These are phyloP conservation scores for Aporophyla nigra DNA, from an alignment of 2,888 invertebrate genomes.

Conservation along the genomic window DNA sequence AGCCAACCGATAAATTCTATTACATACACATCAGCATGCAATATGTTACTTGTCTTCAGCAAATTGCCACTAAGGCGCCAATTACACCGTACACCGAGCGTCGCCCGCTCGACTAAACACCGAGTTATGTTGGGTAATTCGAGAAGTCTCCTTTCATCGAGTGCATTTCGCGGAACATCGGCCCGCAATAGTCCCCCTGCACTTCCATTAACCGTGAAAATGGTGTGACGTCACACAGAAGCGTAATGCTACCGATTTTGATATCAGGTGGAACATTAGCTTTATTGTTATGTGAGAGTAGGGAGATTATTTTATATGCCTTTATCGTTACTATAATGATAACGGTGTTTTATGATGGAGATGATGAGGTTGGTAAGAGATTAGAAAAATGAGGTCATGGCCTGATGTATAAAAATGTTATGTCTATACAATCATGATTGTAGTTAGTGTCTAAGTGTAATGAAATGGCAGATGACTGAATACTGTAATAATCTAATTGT, in stretches of 20 bases:
- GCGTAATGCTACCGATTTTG: conserved; percentile 60
- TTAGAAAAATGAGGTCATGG: conserved; percentile 28
- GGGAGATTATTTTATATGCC: conserved; percentile 37
- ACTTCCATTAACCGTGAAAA: conserved; percentile 77
- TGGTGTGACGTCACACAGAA: conserved; percentile 68
- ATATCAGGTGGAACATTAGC: conserved; percentile 22
- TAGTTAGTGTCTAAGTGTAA: background rate
- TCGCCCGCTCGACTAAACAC: conserved; percentile 75
- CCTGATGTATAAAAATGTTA: background rate
- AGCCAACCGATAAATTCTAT: conserved; percentile 60
- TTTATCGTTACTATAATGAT: conserved; percentile 13
- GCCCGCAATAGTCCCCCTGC: conserved; percentile 72
- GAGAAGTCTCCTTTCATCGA: conserved; percentile 77
- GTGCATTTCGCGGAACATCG: conserved; percentile 75
- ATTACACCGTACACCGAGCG: conserved; percentile 77
- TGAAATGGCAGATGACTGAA: background rate
- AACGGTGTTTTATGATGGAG: conserved; percentile 31
- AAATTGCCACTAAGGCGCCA: conserved; percentile 80
- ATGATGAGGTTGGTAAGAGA: conserved; percentile 26
- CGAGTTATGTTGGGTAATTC: conserved; percentile 77
- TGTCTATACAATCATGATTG: background rate
- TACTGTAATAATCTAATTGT: background rate
- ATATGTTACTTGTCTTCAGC: conserved; percentile 68
- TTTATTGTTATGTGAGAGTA: conserved; percentile 37
- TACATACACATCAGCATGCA: conserved; percentile 63